Evolutionary conservation across 2,888 invertebrate genomes (phyloP).

Genomic region (Sericinus montela): DNA sequence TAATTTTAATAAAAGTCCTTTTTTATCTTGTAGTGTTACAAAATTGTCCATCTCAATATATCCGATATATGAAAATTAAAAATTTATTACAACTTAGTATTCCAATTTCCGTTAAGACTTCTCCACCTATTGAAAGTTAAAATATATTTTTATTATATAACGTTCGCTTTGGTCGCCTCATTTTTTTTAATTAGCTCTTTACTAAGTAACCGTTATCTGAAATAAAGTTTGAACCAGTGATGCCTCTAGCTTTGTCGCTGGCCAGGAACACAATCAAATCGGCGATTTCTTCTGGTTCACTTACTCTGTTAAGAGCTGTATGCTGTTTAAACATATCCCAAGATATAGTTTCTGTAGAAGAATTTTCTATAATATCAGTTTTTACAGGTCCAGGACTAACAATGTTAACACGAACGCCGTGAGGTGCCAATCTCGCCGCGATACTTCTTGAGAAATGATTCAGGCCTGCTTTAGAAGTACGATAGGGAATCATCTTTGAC

Average conservation of each 20-base stretch:
- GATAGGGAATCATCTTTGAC: slow-evolving; percentile 71
- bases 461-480: slow-evolving; percentile 34
- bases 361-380: slow-evolving; percentile 27
- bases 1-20: too few relatives aligned
- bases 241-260: slow-evolving; percentile 33
- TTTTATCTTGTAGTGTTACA: too few relatives aligned
- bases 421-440: slow-evolving; percentile 82
- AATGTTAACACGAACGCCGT: slow-evolving; percentile 83
- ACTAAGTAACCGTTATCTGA: not conserved
- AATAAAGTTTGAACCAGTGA: slow-evolving; percentile 30
- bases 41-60: too few relatives aligned
- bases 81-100: too few relatives aligned
- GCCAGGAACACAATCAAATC: slow-evolving; percentile 35
- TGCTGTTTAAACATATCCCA: slow-evolving; percentile 21
- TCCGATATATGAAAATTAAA: too few relatives aligned
- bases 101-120: too few relatives aligned
- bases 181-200: too few relatives aligned
- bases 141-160: too few relatives aligned
- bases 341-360: not conserved
- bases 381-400: slow-evolving; percentile 80
- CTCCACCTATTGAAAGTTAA: too few relatives aligned
- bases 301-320: slow-evolving; percentile 29
- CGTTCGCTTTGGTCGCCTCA: too few relatives aligned
- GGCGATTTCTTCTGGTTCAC: slow-evolving; percentile 34
- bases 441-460: slow-evolving; percentile 23